Percentiles rank a stretch among this genome's conserved stretches.
Conservation (phyloP, 2,113 vertebrate genomes). For the Plecturocebus donacophilus region DNA sequence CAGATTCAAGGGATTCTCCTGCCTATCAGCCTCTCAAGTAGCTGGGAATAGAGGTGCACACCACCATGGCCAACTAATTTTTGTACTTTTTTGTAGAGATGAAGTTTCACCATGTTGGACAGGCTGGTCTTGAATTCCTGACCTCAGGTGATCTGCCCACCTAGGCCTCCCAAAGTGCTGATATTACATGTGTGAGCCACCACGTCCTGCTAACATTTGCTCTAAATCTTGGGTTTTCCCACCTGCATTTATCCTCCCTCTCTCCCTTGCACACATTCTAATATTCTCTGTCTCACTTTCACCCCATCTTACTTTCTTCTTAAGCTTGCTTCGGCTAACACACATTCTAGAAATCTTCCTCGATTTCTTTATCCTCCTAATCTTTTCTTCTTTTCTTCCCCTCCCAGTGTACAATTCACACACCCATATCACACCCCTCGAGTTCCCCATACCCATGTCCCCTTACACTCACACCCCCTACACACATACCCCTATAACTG, state of each 20-base stretch:
- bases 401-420: neutral
- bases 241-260: neutral
- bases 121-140: neutral
- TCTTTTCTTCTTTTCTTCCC: neutral
- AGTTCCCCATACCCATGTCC: too few relatives aligned
- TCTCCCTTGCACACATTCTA: neutral
- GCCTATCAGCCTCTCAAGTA: neutral
- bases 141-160: neutral
- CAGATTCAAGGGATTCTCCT: too few relatives aligned
- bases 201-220: neutral
- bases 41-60: neutral
- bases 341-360: neutral
- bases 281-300: neutral
- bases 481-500: neutral
- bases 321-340: neutral
- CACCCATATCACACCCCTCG: neutral
- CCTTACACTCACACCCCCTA: neutral
- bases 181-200: neutral
- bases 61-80: neutral
- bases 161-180: neutral
- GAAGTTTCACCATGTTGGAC: neutral
- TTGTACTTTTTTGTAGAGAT: neutral
- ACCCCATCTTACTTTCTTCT: neutral
- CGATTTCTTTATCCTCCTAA: neutral
- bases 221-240: neutral